phyloP scores from a whole-genome alignment of 1,140 invertebrate species.

The Philopotamus ludificatus region DNA sequence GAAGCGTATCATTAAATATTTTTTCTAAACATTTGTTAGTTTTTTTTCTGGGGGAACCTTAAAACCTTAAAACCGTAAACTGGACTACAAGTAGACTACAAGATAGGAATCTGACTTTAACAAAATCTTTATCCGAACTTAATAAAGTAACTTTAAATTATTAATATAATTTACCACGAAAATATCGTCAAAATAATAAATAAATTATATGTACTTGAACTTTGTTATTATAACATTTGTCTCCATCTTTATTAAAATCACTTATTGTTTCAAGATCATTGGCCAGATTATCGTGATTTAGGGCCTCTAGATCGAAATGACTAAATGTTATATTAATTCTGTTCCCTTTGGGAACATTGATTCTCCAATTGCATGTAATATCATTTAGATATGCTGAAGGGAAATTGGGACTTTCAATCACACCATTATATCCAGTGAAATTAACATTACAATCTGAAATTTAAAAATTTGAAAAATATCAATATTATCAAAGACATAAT shows the following conservation, averaged over 20 bases:
- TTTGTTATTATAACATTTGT: no score
- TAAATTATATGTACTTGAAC: no score
- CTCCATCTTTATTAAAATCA: no score
- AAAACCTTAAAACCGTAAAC: no score
- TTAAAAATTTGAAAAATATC: not conserved
- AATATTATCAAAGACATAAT: not conserved
- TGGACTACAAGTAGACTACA: no score
- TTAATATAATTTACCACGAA: not conserved
- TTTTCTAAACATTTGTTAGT: no score
- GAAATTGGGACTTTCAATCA: slow-evolving; percentile 77
- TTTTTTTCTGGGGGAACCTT: no score
- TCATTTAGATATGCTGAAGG: slow-evolving; percentile 63
- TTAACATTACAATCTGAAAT: slow-evolving; percentile 61
- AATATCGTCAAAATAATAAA: no score
- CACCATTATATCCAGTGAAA: slow-evolving; percentile 63
- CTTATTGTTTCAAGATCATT: not conserved
- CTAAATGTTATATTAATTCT: slow-evolving; percentile 72
- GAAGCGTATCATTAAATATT: no score
- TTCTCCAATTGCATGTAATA: slow-evolving; percentile 73
- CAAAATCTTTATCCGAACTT: no score
- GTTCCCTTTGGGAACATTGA: slow-evolving; percentile 68
- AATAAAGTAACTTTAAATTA: no score
- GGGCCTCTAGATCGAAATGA: slow-evolving; percentile 56
- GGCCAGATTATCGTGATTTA: not conserved
- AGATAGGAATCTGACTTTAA: no score